Percentiles rank a stretch among this genome's conserved stretches.
Evolutionary conservation across 2,113 vertebrate species (phyloP).

Genomic region (Ascaphus truei): DNA sequence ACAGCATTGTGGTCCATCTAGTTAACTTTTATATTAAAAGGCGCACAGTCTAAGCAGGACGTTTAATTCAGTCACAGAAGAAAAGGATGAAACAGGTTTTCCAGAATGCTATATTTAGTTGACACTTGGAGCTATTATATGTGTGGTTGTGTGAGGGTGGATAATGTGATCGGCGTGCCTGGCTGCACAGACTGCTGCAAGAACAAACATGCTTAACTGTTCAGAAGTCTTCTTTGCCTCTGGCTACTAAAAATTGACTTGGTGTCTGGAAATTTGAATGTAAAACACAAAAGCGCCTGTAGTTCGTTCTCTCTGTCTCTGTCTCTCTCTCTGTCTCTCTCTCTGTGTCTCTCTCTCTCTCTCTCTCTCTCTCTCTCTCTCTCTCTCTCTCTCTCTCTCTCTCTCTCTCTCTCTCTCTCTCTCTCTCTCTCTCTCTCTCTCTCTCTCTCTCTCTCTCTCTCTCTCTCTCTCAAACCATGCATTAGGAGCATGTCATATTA

Average conservation of each 20-base stretch:
- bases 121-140: background rate
- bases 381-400: too few relatives aligned
- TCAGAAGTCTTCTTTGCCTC: background rate
- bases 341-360: too few relatives aligned
- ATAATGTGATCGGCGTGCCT: constrained; percentile 9
- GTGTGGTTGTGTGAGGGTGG: background rate
- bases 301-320: background rate
- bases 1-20: background rate
- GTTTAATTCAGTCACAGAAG: background rate
- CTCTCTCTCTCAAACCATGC: too few relatives aligned
- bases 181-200: constrained; percentile 6
- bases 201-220: background rate
- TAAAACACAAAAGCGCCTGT: background rate
- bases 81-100: background rate
- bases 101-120: background rate
- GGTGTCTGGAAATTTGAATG: background rate
- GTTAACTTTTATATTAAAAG: background rate
- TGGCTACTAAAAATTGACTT: constrained; percentile 19
- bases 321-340: too few relatives aligned
- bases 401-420: too few relatives aligned
- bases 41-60: background rate
- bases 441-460: too few relatives aligned
- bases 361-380: too few relatives aligned
- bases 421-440: too few relatives aligned
- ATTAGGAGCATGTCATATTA: too few relatives aligned